These are phyloP conservation scores for Oryzias javanicus DNA, from an alignment of 2,113 vertebrate species.

Conservation along the genomic window DNA sequence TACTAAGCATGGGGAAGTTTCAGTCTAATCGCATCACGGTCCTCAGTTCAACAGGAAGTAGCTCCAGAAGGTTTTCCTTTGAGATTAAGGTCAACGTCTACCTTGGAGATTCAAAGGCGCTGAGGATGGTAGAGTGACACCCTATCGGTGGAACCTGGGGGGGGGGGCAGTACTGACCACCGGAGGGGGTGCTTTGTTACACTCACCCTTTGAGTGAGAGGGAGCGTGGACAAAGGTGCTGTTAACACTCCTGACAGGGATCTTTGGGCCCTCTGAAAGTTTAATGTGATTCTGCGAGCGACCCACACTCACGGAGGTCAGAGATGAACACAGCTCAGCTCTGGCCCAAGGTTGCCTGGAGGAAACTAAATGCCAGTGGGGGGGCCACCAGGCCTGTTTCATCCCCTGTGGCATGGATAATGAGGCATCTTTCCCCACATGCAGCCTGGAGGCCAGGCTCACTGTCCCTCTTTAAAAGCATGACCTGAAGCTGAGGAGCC, in stretches of 20 bases:
- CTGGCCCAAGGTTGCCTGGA: conserved; percentile 42
- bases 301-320: conserved; percentile 73
- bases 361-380: conserved; percentile 68
- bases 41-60: too few species aligned
- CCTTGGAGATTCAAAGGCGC: conserved; percentile 10
- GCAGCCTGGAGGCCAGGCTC: conserved; percentile 57
- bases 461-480: conserved; percentile 63
- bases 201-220: conserved; percentile 61
- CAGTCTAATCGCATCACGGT: too few species aligned
- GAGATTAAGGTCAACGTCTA: background rate
- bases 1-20: too few species aligned
- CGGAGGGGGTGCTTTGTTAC: conserved; percentile 68
- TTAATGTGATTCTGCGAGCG: conserved; percentile 76
- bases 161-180: conserved; percentile 46
- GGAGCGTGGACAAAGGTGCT: conserved; percentile 70
- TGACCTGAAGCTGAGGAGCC: conserved; percentile 62
- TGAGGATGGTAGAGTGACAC: conserved; percentile 41
- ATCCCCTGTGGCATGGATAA: conserved; percentile 67
- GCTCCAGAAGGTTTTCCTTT: too few species aligned
- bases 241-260: conserved; percentile 75
- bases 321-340: conserved; percentile 69
- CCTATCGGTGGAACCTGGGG: conserved; percentile 43
- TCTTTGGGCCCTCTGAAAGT: conserved; percentile 78
- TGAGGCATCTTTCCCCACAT: conserved; percentile 73
- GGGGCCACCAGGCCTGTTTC: conserved; percentile 58